Percentiles rank a stretch among this genome's conserved stretches.
Evolutionary conservation across 2,888 invertebrate genomes (phyloP).

Genomic region (Hyposoter didymator): DNA sequence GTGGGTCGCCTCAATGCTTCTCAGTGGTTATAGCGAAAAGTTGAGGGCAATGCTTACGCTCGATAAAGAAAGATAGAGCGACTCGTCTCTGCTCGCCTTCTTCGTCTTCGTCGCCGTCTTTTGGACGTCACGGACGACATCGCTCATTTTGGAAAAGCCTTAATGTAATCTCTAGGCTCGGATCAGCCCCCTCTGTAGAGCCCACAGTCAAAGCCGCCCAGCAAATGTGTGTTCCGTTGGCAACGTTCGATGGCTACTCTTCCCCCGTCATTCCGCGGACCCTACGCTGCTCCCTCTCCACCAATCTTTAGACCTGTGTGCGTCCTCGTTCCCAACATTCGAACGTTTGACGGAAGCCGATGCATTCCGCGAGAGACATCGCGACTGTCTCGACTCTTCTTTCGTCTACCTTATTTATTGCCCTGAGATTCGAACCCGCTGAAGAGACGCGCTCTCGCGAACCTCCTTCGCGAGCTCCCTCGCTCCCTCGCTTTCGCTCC

Average conservation of each 20-base stretch:
- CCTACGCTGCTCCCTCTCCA: slow-evolving; percentile 44
- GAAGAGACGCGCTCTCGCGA: slow-evolving; percentile 55
- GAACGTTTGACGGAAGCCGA: slow-evolving; percentile 82
- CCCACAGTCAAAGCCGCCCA: slow-evolving; percentile 45
- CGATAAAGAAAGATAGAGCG: slow-evolving; percentile 24
- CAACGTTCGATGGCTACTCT: slow-evolving; percentile 43
- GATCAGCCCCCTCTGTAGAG: slow-evolving; percentile 72
- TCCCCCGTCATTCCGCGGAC: slow-evolving; percentile 57
- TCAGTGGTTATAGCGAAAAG: slow-evolving; percentile 28
- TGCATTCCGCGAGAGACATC: slow-evolving; percentile 82
- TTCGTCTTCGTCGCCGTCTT: slow-evolving; percentile 20
- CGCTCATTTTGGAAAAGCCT: slow-evolving; percentile 82
- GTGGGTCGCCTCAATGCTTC: slow-evolving; percentile 38
- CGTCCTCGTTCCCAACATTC: slow-evolving; percentile 64
- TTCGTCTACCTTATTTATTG: slow-evolving; percentile 82
- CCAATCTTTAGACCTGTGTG: slow-evolving; percentile 59
- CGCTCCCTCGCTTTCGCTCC: slow-evolving; percentile 35
- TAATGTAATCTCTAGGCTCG: slow-evolving; percentile 81
- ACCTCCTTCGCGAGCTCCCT: slow-evolving; percentile 41
- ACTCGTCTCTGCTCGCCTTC: slow-evolving; percentile 30
- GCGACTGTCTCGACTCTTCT: slow-evolving; percentile 79
- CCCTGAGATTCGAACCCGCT: slow-evolving; percentile 77
- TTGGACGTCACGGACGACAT: slow-evolving; percentile 67
- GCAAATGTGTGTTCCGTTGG: slow-evolving; percentile 38
- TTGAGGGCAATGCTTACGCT: neutral